Evolutionary conservation across 2,797 vertebrate species (phyloP).

Genomic region (Rhadinocentrus ornatus): DNA sequence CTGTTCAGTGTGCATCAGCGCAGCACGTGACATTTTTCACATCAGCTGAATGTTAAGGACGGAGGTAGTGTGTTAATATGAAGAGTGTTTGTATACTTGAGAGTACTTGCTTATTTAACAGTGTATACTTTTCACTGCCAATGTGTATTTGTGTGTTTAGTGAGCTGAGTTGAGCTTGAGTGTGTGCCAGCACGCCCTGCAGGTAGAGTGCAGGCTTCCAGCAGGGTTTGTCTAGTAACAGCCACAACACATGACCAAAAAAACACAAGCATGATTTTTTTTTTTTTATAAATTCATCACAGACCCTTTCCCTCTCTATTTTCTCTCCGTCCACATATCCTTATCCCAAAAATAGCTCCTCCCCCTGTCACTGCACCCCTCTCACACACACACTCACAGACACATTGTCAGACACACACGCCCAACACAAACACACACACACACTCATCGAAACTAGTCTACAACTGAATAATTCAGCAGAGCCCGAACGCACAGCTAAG

Average conservation of each 20-base stretch:
- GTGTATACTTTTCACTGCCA: slow-evolving; percentile 21
- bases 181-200: slow-evolving; percentile 47
- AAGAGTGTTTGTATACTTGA: slow-evolving; percentile 25
- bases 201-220: slow-evolving; percentile 57
- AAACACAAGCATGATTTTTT: slow-evolving; percentile 59
- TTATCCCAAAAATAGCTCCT: slow-evolving; percentile 68
- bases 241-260: slow-evolving; percentile 65
- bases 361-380: slow-evolving; percentile 56
- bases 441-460: slow-evolving; percentile 42
- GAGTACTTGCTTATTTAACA: slow-evolving; percentile 32
- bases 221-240: slow-evolving; percentile 64
- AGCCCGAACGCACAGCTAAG: slow-evolving; percentile 59
- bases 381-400: slow-evolving; percentile 15
- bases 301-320: slow-evolving; percentile 49
- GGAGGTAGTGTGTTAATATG: slow-evolving; percentile 16
- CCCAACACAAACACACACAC: slow-evolving; percentile 30
- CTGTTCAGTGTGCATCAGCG: slow-evolving; percentile 17
- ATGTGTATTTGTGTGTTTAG: slow-evolving; percentile 12
- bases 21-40: slow-evolving; percentile 27
- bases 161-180: slow-evolving; percentile 13
- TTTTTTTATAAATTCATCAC: too few species aligned
- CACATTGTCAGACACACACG: slow-evolving; percentile 30
- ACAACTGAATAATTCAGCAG: slow-evolving; percentile 72
- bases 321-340: slow-evolving; percentile 60
- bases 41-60: slow-evolving; percentile 21